These are phyloP conservation scores for Phyllotreta cruciferae DNA, from an alignment of 2,888 invertebrate species.

Conservation along the genomic window DNA sequence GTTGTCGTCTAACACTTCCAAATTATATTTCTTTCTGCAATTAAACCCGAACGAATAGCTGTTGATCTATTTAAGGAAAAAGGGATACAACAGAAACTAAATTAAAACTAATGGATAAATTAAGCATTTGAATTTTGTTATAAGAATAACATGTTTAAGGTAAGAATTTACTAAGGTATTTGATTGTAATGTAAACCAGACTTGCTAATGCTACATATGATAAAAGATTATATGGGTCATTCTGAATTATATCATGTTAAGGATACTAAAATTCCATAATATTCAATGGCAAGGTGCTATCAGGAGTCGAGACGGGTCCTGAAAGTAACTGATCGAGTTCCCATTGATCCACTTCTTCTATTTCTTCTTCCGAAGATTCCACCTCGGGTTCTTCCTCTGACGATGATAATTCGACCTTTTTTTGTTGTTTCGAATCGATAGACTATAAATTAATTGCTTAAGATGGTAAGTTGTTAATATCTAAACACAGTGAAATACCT, in stretches of 20 bases:
- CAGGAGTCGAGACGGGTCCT: conserved; percentile 62
- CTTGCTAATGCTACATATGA: neutral
- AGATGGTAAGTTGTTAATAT: neutral
- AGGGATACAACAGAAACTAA: conserved; percentile 17
- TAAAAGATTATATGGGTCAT: neutral
- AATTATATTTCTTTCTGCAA: conserved; percentile 79
- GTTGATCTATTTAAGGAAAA: conserved; percentile 41
- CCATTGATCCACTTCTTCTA: conserved; percentile 43
- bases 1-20: conserved; percentile 76
- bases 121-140: neutral
- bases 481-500: neutral
- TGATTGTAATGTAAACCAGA: too few species aligned
- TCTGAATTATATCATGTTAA: conserved; percentile 51
- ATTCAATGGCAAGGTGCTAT: conserved; percentile 65
- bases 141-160: too few species aligned
- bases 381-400: conserved; percentile 20
- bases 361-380: conserved; percentile 27
- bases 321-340: conserved; percentile 65
- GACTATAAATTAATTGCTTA: neutral
- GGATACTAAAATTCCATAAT: conserved; percentile 75
- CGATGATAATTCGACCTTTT: conserved; percentile 1
- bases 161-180: too few species aligned
- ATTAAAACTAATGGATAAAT: neutral
- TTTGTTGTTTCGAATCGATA: conserved; percentile 3
- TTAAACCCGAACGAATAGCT: conserved; percentile 90